phyloP scores from a whole-genome alignment of 2,888 invertebrate species.

The Drosophila affinis region DNA sequence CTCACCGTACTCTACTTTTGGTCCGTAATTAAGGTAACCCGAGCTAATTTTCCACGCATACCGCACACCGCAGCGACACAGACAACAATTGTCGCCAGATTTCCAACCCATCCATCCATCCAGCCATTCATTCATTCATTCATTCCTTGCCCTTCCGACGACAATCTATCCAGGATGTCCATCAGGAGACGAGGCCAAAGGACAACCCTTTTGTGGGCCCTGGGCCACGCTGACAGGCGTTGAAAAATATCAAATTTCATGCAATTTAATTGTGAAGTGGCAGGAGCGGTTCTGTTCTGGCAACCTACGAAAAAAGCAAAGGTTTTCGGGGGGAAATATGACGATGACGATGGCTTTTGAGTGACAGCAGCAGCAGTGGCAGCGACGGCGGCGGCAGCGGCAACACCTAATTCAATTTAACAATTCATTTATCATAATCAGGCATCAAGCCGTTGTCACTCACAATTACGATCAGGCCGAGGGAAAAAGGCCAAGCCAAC shows the following conservation, averaged over 20 bases:
- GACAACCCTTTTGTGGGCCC: conserved; percentile 49
- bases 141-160: not conserved
- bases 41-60: conserved; percentile 69
- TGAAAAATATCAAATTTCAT: conserved; percentile 79
- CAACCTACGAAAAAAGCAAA: conserved; percentile 14
- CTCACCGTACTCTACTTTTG: not conserved
- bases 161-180: conserved; percentile 52
- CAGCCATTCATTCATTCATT: conserved; percentile 11
- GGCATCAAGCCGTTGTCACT: conserved; percentile 79
- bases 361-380: conserved; percentile 64
- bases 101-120: conserved; percentile 23
- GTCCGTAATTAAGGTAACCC: conserved; percentile 69
- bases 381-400: conserved; percentile 27
- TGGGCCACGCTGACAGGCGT: conserved; percentile 56
- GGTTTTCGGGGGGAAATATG: conserved; percentile 47
- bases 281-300: conserved; percentile 27
- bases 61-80: conserved; percentile 11
- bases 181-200: conserved; percentile 32
- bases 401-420: conserved; percentile 81
- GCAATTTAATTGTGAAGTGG: conserved; percentile 78
- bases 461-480: conserved; percentile 74
- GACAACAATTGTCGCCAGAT: conserved; percentile 62
- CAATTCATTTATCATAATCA: conserved; percentile 81
- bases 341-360: conserved; percentile 67
- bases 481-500: conserved; percentile 27